Evolutionary conservation across 2,888 invertebrate genomes (phyloP), one percentile per base, ranked within the genome.

Genomic region (Eulithis testata): DNA sequence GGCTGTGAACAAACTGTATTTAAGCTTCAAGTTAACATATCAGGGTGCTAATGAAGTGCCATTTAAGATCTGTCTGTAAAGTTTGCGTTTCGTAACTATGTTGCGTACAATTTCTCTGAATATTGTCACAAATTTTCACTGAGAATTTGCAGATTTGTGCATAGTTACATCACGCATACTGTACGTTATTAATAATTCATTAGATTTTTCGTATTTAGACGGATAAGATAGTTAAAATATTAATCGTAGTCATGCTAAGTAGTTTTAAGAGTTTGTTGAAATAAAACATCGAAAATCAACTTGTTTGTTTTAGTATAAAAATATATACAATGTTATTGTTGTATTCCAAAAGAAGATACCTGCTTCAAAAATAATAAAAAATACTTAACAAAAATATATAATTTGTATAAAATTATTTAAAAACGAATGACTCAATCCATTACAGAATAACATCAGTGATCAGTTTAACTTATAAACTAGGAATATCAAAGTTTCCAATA

Each of bases 1-100:
- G 86, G 88, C 89, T 90, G 90, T 88, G 88, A 88, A 85, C 85
- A 85, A 81, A 78, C 79, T 80, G 69, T 79, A 75, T 72, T 74
- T 74, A 63, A 55, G 40, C 51, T 54, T 66, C 53, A 69, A 64
- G 60, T 68, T 63, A 73, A 31, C 31, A 71, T 63, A 75, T 76
- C 66, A 71, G 77, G 80, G 82, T 82, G 68, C 74, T 69, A 63
- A 69, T 40, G 31, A 57, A 27, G 80, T 79, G 79, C 82, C 87
- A 88, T 87, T 79, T 69, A 73, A 81, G 79, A 84, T 82, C 82
- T 83, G 77, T 52, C 27, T 63, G 37, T 11, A 49, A 45, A n/a
- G 14, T 60, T 27, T 21, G 49, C 51, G 51, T n/a, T 11, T 21
- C 37, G 60, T 60, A 55, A 55, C 50, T 60, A 37, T 27, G 50